A percentile compares a stretch with the other conserved stretches of the same genome.
phyloP scores from a whole-genome alignment of 2,888 invertebrate genomes.

The Platerodrilus igneus region DNA sequence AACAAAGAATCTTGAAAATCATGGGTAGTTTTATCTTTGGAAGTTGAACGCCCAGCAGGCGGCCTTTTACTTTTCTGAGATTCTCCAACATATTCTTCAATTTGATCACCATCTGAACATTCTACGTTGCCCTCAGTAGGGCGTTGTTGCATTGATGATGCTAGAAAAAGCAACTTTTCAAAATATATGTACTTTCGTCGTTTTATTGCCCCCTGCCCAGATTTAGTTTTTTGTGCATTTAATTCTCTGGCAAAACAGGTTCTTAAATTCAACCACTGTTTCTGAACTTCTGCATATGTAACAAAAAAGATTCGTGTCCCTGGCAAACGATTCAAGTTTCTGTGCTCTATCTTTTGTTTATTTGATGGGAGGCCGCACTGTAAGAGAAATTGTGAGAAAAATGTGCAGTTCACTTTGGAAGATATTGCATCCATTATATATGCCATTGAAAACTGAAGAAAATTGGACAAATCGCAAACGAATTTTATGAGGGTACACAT shows the following conservation, averaged over 20 bases:
- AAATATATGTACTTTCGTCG: neutral
- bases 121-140: too few relatives aligned
- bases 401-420: constrained; percentile 8
- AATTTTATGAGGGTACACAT: too few relatives aligned
- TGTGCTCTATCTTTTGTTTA: constrained; percentile 8
- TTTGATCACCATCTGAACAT: too few relatives aligned
- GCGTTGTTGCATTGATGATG: neutral
- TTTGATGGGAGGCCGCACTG: constrained; percentile 6
- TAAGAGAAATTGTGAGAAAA: constrained; percentile 12
- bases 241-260: too few relatives aligned
- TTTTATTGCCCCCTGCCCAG: neutral
- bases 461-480: too few relatives aligned
- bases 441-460: constrained; percentile 11
- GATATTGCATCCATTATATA: constrained; percentile 9
- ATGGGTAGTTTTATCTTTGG: too few relatives aligned
- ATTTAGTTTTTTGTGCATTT: neutral
- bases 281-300: neutral
- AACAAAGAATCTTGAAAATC: too few relatives aligned
- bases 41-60: too few relatives aligned
- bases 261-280: neutral
- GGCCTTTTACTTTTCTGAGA: too few relatives aligned
- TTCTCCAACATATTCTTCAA: too few relatives aligned
- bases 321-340: constrained; percentile 10
- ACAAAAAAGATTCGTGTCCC: constrained; percentile 4
- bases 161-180: neutral